These are phyloP conservation scores for Manis pentadactyla DNA, from an alignment of 2,797 vertebrate species.

Conservation along the genomic window DNA sequence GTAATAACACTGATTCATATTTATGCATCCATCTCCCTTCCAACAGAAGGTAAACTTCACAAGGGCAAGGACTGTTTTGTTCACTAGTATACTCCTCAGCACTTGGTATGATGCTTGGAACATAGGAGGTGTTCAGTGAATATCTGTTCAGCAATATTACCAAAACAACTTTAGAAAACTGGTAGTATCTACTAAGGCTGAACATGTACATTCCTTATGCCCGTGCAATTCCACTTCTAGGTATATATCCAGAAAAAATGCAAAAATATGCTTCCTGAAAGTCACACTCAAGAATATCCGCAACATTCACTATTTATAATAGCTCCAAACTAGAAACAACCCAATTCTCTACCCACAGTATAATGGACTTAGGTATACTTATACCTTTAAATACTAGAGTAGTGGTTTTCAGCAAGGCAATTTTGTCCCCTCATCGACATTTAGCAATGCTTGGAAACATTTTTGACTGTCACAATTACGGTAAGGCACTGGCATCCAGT, in stretches of 20 bases:
- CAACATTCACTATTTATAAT: not conserved
- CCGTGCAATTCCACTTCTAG: not conserved
- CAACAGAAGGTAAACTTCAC: not conserved
- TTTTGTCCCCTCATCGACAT: not conserved
- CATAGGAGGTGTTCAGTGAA: not conserved
- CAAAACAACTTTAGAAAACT: slow-evolving; percentile 27
- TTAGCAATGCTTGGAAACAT: not conserved
- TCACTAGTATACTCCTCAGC: not conserved
- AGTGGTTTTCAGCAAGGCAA: not conserved
- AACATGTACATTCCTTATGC: not conserved
- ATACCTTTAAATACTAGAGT: not conserved
- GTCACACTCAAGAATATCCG: slow-evolving; percentile 14
- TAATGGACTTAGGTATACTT: not conserved
- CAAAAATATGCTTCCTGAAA: not conserved
- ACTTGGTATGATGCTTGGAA: not conserved
- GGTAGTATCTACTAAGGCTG: not conserved
- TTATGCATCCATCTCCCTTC: not conserved
- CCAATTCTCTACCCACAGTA: not conserved
- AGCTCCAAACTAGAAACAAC: not conserved
- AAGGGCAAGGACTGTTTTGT: not conserved
- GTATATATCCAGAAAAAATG: not conserved
- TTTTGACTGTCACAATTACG: not conserved
- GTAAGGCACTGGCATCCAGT: not conserved
- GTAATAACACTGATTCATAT: not conserved
- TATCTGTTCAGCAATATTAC: not conserved